Conservation (phyloP, 92 coral and sea anemone species). For the Scolanthus callimorphus region DNA sequence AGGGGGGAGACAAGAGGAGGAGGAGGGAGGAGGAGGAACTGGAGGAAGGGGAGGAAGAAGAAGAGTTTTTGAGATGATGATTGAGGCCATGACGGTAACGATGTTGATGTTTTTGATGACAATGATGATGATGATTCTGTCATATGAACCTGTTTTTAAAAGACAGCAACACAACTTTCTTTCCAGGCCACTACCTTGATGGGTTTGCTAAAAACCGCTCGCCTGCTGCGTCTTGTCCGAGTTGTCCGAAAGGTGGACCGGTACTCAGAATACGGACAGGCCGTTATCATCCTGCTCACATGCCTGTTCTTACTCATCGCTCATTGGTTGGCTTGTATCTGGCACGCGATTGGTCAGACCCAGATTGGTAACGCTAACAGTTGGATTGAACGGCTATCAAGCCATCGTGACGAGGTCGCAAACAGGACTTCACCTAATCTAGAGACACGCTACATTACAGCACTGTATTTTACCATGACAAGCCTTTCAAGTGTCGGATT, state of each 20-base stretch:
- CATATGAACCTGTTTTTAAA: neutral
- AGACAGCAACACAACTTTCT: too few relatives aligned
- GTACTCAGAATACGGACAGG: conserved; percentile 79
- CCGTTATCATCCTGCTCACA: conserved; percentile 65
- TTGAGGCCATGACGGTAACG: neutral
- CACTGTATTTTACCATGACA: conserved; percentile 75
- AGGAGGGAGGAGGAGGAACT: too few relatives aligned
- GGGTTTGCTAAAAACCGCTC: conserved; percentile 80
- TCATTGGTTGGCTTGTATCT: conserved; percentile 89
- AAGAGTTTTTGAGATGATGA: too few relatives aligned
- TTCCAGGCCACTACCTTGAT: conserved; percentile 62
- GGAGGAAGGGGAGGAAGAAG: too few relatives aligned
- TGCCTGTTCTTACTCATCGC: conserved; percentile 62
- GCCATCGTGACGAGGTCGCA: conserved; percentile 1
- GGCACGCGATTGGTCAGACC: conserved; percentile 72
- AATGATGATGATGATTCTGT: neutral
- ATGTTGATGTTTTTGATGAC: neutral
- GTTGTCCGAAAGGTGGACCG: conserved; percentile 78
- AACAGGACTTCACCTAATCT: conserved; percentile 12
- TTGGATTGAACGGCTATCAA: conserved; percentile 59
- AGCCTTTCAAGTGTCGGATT: conserved; percentile 83
- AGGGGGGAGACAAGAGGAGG: too few relatives aligned
- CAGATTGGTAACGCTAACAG: conserved; percentile 37
- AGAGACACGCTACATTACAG: conserved; percentile 58
- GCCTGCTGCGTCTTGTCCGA: conserved; percentile 75